Conservation (phyloP, 1,140 invertebrate species). For the Monochamus saltuarius region DNA sequence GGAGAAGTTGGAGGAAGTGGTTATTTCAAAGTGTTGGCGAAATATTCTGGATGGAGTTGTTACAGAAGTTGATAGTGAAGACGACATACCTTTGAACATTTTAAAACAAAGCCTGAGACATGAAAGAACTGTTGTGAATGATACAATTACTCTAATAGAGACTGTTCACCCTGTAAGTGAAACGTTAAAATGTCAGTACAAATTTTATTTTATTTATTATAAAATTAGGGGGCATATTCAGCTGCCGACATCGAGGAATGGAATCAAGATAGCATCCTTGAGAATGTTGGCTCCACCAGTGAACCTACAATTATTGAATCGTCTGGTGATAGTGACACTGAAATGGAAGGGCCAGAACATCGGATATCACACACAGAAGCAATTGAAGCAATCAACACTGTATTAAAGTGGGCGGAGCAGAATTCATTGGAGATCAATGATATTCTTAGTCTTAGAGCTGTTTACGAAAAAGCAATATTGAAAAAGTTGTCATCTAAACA, state of each 20-base stretch:
- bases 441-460: too few species aligned
- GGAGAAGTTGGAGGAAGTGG: constrained; percentile 27
- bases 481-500: too few species aligned
- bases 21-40: constrained; percentile 30
- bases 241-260: constrained; percentile 12
- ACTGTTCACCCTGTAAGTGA: constrained; percentile 10
- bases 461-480: too few species aligned
- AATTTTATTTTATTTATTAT: background rate
- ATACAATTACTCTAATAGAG: constrained; percentile 6
- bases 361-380: too few species aligned
- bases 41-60: constrained; percentile 16
- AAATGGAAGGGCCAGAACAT: too few species aligned
- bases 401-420: too few species aligned
- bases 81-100: constrained; percentile 19
- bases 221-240: background rate
- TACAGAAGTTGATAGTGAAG: too few species aligned
- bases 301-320: too few species aligned
- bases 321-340: too few species aligned
- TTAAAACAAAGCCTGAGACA: constrained; percentile 2
- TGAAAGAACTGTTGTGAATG: background rate
- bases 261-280: constrained; percentile 4
- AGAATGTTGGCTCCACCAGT: constrained; percentile 1
- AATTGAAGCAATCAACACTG: too few species aligned
- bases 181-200: background rate
- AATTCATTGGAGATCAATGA: too few species aligned